Percentiles rank a stretch among this genome's conserved stretches.
Conservation (phyloP, 37 sponge, comb jelly and placozoan species). For the Lycopodina hypogea region DNA sequence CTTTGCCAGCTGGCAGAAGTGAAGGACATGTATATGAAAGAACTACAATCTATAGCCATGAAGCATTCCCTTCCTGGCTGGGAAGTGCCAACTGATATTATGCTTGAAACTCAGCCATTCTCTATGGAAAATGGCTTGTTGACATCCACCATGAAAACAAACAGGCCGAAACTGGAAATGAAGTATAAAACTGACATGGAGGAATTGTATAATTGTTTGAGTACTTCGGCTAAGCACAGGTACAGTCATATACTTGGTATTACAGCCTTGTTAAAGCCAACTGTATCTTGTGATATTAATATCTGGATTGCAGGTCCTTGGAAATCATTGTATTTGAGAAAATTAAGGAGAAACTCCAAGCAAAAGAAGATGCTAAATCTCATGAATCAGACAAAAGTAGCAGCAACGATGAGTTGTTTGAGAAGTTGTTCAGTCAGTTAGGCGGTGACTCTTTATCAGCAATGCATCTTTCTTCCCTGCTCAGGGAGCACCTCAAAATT, state of each 20-base stretch:
- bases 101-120: conserved; percentile 46
- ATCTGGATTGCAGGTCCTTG: conserved; percentile 1
- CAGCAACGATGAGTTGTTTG: not conserved
- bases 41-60: conserved; percentile 28
- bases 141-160: conserved; percentile 40
- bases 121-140: conserved; percentile 50
- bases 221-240: not conserved
- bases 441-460: conserved; percentile 62
- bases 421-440: conserved; percentile 44
- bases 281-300: not conserved
- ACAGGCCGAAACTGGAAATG: conserved; percentile 46
- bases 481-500: conserved; percentile 16
- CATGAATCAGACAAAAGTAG: not conserved
- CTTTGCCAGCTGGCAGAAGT: conserved; percentile 12
- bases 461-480: conserved; percentile 15
- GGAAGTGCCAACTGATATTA: conserved; percentile 47
- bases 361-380: not conserved
- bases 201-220: conserved; percentile 13
- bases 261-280: not conserved
- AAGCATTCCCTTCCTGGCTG: conserved; percentile 33
- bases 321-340: conserved; percentile 10
- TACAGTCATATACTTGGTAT: not conserved
- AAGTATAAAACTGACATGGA: conserved; percentile 28
- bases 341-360: not conserved
- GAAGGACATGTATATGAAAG: conserved; percentile 11